phyloP scores from a whole-genome alignment of 2,888 invertebrate species.

The Eulithis testata region DNA sequence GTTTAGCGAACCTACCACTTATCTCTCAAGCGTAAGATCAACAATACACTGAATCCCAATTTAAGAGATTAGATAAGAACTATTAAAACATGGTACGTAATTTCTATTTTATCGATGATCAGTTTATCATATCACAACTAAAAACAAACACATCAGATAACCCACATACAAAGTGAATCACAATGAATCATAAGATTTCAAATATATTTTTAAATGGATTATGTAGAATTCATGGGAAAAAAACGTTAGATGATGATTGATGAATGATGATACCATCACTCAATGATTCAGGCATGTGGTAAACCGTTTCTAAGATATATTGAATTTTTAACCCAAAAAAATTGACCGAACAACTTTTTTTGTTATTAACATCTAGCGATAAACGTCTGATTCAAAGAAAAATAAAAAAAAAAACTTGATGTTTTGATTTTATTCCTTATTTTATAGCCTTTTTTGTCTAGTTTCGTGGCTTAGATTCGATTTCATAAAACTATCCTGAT shows the following conservation, averaged over 20 bases:
- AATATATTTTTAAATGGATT: conserved; percentile 5
- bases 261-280: conserved; percentile 1
- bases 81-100: not conserved
- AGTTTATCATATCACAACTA: not conserved
- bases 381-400: too few species aligned
- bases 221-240: conserved; percentile 1
- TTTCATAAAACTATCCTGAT: too few species aligned
- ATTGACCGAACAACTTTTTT: not conserved
- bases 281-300: conserved; percentile 3
- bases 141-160: conserved; percentile 7
- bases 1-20: too few species aligned
- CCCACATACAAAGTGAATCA: conserved; percentile 11
- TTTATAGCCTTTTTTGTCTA: too few species aligned
- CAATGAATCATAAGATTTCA: conserved; percentile 7
- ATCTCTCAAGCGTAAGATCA: not conserved
- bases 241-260: conserved; percentile 1
- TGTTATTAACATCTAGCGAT: too few species aligned
- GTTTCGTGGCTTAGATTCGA: too few species aligned
- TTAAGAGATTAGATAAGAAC: conserved; percentile 12
- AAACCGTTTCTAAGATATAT: too few species aligned
- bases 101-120: not conserved
- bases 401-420: too few species aligned
- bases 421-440: too few species aligned
- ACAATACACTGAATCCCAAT: not conserved
- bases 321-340: not conserved